Base-by-base conservation (phyloP, 2,888 invertebrate species). In the Alcis repandata region DNA sequence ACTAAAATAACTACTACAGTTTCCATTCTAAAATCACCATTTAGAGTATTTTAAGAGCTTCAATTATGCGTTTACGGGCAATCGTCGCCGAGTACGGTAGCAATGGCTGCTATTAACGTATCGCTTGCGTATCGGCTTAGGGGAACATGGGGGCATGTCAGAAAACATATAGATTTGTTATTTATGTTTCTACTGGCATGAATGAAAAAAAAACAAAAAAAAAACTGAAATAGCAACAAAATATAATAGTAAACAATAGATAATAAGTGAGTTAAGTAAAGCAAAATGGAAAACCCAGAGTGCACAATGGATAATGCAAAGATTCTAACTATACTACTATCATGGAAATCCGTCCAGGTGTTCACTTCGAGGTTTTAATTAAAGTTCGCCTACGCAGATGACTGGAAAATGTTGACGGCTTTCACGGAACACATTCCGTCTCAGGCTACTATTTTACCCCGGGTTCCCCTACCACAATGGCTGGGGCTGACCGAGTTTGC, bases 41-140 rank as follows among this genome's bases (percentile, higher is more conserved):
- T 46, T 19, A 58, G 13, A 38, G 19, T 36, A 19, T 51, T 51
- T 19, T 36, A 19, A 27, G 49, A 56, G 41, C 20, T 33, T 48
- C 48, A 54, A 46, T 54, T 64, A 38, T 20, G 3, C 38, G 53
- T 49, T 51, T 45, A 68, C 48, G 43, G 56, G 48, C 62, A 71
- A 71, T 68, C 63, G 62, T 65, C 22, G 60, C 58, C 51, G 8
- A 45, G 60, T 66, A 56, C 62, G 66, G 70, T 57, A 68, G 63
- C 65, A 45, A 46, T 43, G 33, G 41, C 32, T 36, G 27, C 38
- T 49, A 64, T 64, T 56, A 54, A 13, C 17, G 41, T 59, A 59
- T 56, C 54, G 59, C 32, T 22, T 32, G 53, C 48, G 33, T 36
- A 57, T 43, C 32, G 15, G 43, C 38, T 46, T 27, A 60, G 43